Conservation (phyloP, 2,113 vertebrate genomes). For the Eupsittula cactorum region DNA sequence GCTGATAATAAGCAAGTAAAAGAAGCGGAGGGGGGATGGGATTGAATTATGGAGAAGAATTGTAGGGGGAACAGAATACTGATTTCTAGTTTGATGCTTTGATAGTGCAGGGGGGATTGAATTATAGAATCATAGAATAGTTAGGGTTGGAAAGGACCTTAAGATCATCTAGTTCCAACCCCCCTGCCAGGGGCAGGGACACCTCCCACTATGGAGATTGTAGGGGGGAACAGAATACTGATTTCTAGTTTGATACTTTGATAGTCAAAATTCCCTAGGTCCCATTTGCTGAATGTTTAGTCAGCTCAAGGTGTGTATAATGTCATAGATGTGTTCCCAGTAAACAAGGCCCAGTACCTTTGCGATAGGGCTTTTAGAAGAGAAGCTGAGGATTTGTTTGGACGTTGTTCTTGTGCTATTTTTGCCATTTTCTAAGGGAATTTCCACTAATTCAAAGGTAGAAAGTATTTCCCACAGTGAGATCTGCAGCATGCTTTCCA, state of each 20-base stretch:
- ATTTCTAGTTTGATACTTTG: not conserved
- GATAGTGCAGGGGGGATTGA: not conserved
- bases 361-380: not conserved
- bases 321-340: not conserved
- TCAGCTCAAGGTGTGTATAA: not conserved
- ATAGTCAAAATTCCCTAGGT: not conserved
- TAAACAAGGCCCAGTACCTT: not conserved
- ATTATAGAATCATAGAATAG: too few species aligned
- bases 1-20: not conserved
- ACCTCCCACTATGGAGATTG: not conserved
- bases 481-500: not conserved
- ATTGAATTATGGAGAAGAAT: not conserved
- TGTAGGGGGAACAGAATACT: not conserved
- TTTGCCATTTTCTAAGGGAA: not conserved
- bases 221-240: not conserved
- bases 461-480: not conserved
- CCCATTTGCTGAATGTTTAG: not conserved
- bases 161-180: too few species aligned
- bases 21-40: fast-evolving
- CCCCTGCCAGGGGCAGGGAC: too few species aligned
- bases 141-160: too few species aligned
- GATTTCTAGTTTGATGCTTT: not conserved
- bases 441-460: not conserved
- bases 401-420: not conserved
- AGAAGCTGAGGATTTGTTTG: not conserved